These are phyloP conservation scores for Bacillus rossius DNA, from an alignment of 1,140 invertebrate species.

Conservation along the genomic window DNA sequence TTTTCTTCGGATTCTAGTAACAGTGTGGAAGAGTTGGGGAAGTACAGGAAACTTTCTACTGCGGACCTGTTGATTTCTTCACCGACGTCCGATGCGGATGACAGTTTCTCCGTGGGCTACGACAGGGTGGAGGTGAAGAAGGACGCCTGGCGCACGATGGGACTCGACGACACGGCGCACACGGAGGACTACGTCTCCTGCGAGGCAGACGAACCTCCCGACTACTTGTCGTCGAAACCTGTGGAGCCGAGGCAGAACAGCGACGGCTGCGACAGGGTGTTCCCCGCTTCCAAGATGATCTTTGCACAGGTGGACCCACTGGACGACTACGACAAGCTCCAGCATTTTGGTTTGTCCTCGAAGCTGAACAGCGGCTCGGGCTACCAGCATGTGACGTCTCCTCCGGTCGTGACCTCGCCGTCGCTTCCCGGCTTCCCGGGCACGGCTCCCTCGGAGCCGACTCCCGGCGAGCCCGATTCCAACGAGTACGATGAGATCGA, in stretches of 20 bases:
- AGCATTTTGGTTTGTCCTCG: constrained; percentile 66
- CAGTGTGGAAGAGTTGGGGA: not conserved
- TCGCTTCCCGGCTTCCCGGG: not conserved
- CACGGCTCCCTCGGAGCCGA: not conserved
- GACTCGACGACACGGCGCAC: constrained; percentile 62
- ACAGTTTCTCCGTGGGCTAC: constrained; percentile 40
- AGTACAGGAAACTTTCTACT: not conserved
- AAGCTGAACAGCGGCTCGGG: constrained; percentile 60
- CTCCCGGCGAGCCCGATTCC: not conserved
- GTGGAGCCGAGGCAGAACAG: not conserved
- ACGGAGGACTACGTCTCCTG: constrained; percentile 38
- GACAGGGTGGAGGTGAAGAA: constrained; percentile 61
- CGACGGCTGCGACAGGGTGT: no score
- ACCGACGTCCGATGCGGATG: not conserved
- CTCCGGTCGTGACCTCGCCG: not conserved
- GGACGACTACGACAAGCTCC: constrained; percentile 62
- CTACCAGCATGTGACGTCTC: constrained; percentile 55
- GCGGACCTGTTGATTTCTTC: not conserved
- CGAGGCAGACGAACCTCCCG: constrained; percentile 21
- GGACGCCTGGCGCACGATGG: constrained; percentile 71
- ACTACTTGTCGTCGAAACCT: not conserved
- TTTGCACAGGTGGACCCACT: not conserved
- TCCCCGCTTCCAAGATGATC: constrained; percentile 5
- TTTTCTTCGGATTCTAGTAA: not conserved
- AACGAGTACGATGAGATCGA: constrained; percentile 10